These are phyloP conservation scores for Brachionus rotundiformis DNA, from an alignment of 1,140 invertebrate genomes.

Conservation along the genomic window DNA sequence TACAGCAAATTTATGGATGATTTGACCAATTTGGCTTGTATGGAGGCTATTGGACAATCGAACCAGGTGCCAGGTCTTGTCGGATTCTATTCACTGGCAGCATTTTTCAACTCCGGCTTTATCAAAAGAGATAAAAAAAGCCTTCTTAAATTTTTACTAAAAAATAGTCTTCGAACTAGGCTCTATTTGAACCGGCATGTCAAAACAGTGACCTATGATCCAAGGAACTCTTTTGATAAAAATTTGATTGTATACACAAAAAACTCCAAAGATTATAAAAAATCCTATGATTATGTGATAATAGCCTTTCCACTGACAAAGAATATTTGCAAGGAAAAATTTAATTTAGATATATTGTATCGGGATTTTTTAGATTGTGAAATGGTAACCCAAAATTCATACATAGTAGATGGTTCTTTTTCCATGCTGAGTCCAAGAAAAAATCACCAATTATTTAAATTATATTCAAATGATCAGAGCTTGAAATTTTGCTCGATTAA, in stretches of 20 bases:
- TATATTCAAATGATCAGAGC: not conserved
- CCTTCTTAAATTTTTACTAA: not conserved
- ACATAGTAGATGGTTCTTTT: not conserved
- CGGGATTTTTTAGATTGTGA: constrained; percentile 47
- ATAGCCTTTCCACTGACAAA: constrained; percentile 43
- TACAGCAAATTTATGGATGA: not conserved
- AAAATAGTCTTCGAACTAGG: not conserved
- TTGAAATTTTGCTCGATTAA: constrained; percentile 14
- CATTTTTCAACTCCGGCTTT: not conserved
- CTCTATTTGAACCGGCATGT: constrained; percentile 23
- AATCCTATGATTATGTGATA: constrained; percentile 43
- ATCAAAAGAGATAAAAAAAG: constrained; percentile 21
- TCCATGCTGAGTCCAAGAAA: not conserved
- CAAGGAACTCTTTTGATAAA: not conserved
- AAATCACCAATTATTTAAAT: not conserved
- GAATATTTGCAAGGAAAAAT: constrained; percentile 38
- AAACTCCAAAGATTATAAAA: not conserved
- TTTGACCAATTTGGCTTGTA: not conserved
- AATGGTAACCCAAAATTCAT: not conserved
- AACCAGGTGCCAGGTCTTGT: constrained; percentile 24
- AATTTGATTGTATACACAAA: not conserved
- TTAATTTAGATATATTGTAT: constrained; percentile 38
- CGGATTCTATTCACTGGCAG: not conserved
- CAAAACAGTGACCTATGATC: not conserved
- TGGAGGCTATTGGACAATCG: not conserved